Base-by-base conservation (phyloP, 2,113 vertebrate genomes). In the Alces alces region DNA sequence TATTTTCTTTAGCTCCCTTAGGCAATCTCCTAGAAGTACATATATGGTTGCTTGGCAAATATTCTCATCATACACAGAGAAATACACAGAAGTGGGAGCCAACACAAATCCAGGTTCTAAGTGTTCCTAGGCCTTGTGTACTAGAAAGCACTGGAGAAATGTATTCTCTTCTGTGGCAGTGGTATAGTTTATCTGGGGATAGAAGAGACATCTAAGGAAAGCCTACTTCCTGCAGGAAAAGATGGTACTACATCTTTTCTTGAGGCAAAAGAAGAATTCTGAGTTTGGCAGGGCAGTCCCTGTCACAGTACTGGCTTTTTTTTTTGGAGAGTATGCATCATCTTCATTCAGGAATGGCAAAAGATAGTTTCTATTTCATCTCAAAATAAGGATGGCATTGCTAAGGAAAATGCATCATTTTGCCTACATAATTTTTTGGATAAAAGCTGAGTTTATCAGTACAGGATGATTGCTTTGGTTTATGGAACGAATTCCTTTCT, bases 151-250 rank as follows among this genome's bases (percentile, higher is more conserved):
- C 30, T n/a, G 61, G n/a, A 21, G 54, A 80, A 36, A 85, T 13
- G 27, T 60, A 30, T 92, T 89, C 28, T 21, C n/a, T 84, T 80
- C 43, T 89, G 86, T 70, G 86, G 70, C 7, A 57, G 28, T 52
- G 85, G n/a, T 58, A 83, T 83, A 60, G 64, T 50, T 83, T 82
- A 73, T n/a, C 45, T 73, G 54, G 47, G 36, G 60, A 58, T 54
- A 76, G 60, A 80, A 52, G 57, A 27, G 89, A 87, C 54, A 88
- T 93, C 92, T 96, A 54, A 88, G 89, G 96, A 91, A 45, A 54
- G 45, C 8, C 36, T 55, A 23, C 45, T 54, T 94, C 78, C 16
- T 96, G 39, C 36, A 52, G 27, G 30, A 89, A 64, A 95, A 96
- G 80, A 43, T 50, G 3, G 8, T 33, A 64, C 8, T 96, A 25